Percentiles rank a stretch among this genome's conserved stretches.
Evolutionary conservation across 1,140 invertebrate genomes (phyloP).

Genomic region (Euura saliciscinereae): DNA sequence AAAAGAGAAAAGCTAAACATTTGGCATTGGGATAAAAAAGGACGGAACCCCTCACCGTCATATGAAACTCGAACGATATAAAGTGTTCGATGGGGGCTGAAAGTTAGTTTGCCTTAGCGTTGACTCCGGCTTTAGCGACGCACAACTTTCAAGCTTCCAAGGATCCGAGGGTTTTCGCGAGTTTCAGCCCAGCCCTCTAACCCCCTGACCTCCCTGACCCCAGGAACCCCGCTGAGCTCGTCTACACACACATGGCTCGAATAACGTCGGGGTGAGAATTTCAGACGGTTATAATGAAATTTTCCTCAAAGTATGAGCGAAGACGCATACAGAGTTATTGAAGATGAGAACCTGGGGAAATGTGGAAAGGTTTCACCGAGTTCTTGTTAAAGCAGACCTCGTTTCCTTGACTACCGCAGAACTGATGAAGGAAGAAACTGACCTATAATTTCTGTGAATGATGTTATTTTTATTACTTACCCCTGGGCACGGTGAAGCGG

Average conservation of each 20-base stretch:
- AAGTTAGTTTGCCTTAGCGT: not conserved
- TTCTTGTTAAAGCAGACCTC: not conserved
- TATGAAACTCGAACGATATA: constrained; percentile 1
- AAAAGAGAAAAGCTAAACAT: not conserved
- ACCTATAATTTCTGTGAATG: no score
- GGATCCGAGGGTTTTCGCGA: not conserved
- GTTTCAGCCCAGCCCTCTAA: not conserved
- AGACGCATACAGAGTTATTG: not conserved
- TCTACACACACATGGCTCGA: not conserved
- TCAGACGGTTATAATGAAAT: constrained; percentile 1
- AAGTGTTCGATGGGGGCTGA: not conserved
- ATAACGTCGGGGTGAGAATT: constrained; percentile 4
- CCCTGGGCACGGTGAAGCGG: constrained; percentile 48
- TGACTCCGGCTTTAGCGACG: not conserved
- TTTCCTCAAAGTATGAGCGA: not conserved
- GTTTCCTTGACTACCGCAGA: not conserved
- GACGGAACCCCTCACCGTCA: not conserved
- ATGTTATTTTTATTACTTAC: constrained; percentile 39
- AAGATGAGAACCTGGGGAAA: not conserved
- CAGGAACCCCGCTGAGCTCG: not conserved
- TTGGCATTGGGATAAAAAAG: not conserved
- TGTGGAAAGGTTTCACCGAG: not conserved
- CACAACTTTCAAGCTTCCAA: constrained; percentile 1
- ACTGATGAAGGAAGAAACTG: no score
- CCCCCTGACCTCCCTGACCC: not conserved